Base-by-base conservation (phyloP, 2,797 vertebrate genomes). In the Buphagus erythrorhynchus region DNA sequence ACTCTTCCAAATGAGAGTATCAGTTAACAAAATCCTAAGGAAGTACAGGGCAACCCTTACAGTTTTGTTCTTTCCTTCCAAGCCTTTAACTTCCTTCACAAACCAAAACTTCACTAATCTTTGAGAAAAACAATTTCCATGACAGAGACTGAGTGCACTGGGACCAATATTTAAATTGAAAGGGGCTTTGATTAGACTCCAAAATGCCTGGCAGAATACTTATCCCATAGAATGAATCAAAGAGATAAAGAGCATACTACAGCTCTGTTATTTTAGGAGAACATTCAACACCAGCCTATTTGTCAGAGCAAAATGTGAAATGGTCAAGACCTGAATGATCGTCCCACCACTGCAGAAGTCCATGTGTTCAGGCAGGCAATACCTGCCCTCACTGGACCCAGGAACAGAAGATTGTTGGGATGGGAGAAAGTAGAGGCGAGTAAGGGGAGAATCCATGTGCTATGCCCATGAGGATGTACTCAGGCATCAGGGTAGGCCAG, bases 341-440 rank as follows among this genome's bases (percentile, higher is more conserved):
- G 18, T 16, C 8, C 25, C 31, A 63, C 8, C 8, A 40, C 21
- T 3, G 35, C 21, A n/a, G 18, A 52, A 58, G 31, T 35, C 51
- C 9, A 11, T 5, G 10, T 31, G 29, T 52, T 59, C 28, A 65
- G 14, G 14, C 36, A 67, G 35, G 20, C 24, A 72, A 22, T 15
- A 71, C 6, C 10, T 1, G 3, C 20, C 14, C 17, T 4, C 35
- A 18, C 12, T n/a, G 29, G 6, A 59, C 20, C 4, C 4, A 45
- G 26, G 77, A 18, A 17, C 18, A 22, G 52, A 11, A 57, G 13
- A 35, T 6, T 35, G 8, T 20, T 25, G n/a, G 28, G 13, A 51
- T n/a, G 9, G 12, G 12, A 72, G 16, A 66, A 89, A 71, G 31
- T 9, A 49, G 28, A 63, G 33, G 10, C 2, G 3, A 48, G 25